A percentile compares a stretch with the other conserved stretches of the same genome.
Evolutionary conservation across 2,797 vertebrate genomes (phyloP).

Genomic region (Aphelocoma californica): DNA sequence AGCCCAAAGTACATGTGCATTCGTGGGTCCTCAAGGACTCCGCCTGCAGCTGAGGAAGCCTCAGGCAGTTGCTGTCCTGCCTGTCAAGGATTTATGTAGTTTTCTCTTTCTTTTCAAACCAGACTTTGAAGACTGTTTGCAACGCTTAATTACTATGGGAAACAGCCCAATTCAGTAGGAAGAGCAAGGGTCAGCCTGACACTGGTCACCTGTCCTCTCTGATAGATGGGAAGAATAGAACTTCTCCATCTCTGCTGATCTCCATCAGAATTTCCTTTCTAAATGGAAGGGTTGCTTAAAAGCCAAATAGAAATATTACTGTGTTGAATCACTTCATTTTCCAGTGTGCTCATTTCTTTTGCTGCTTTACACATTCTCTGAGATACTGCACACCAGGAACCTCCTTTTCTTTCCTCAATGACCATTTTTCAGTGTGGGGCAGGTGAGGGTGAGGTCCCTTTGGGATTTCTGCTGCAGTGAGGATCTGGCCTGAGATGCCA

Average conservation of each 20-base stretch:
- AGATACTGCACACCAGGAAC: not conserved
- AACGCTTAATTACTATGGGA: not conserved
- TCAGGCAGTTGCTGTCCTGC: constrained; percentile 30
- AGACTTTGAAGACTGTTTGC: not conserved
- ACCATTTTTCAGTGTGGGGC: fast-evolving
- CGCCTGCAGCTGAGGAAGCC: constrained; percentile 11
- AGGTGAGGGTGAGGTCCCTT: not conserved
- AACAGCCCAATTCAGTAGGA: not conserved
- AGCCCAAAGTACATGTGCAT: not conserved
- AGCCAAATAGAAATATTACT: not conserved
- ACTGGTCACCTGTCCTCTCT: not conserved
- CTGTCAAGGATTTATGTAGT: not conserved
- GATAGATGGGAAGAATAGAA: not conserved
- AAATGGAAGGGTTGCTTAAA: not conserved
- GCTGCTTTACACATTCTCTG: not conserved
- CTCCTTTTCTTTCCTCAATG: not conserved
- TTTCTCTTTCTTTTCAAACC: not conserved
- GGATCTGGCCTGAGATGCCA: not conserved
- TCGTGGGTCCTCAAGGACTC: not conserved
- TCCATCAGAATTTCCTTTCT: not conserved
- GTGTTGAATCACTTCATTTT: not conserved
- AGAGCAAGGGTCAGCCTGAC: not conserved
- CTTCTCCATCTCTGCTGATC: not conserved
- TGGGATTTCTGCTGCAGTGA: not conserved
- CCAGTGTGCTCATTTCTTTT: not conserved